These are phyloP conservation scores for Drosophila prolongata DNA, from an alignment of 2,888 invertebrate species.

Conservation along the genomic window DNA sequence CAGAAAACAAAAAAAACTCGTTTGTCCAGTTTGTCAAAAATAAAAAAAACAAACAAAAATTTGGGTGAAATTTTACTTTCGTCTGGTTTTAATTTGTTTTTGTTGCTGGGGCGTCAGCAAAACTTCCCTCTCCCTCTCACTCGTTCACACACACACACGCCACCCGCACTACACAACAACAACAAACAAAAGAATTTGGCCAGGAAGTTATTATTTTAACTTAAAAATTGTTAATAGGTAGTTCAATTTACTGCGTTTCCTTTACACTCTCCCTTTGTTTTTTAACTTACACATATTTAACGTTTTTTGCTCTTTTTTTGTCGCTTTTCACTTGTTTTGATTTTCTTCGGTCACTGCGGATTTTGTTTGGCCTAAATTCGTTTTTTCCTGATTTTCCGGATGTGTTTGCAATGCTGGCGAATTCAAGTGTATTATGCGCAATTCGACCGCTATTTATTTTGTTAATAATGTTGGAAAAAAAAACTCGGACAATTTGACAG, in stretches of 20 bases:
- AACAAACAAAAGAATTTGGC: constrained; percentile 28
- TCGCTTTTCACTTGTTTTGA: constrained; percentile 28
- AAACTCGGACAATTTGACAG: constrained; percentile 15
- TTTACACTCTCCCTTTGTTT: background rate
- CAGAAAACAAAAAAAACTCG: constrained; percentile 26
- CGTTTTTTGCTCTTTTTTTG: background rate
- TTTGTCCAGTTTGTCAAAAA: constrained; percentile 51
- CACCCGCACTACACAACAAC: constrained; percentile 17
- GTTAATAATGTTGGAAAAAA: constrained; percentile 53
- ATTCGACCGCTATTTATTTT: constrained; percentile 34
- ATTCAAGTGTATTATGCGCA: constrained; percentile 39
- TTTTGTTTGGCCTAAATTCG: constrained; percentile 12
- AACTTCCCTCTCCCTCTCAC: constrained; percentile 32
- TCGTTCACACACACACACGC: constrained; percentile 28
- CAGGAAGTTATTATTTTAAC: constrained; percentile 8
- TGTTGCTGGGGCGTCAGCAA: constrained; percentile 61
- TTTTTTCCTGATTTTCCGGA: background rate
- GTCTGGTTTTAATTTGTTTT: constrained; percentile 46
- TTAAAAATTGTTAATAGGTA: background rate
- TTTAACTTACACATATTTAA: constrained; percentile 34
- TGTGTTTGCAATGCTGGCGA: constrained; percentile 53
- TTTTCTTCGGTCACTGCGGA: constrained; percentile 13
- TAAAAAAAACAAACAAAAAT: constrained; percentile 63
- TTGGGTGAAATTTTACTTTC: constrained; percentile 80
- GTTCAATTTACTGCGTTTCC: background rate